Evolutionary conservation across 2,888 invertebrate genomes (phyloP), one percentile per base, ranked within the genome.

Genomic region (Cerastis rubricosa): DNA sequence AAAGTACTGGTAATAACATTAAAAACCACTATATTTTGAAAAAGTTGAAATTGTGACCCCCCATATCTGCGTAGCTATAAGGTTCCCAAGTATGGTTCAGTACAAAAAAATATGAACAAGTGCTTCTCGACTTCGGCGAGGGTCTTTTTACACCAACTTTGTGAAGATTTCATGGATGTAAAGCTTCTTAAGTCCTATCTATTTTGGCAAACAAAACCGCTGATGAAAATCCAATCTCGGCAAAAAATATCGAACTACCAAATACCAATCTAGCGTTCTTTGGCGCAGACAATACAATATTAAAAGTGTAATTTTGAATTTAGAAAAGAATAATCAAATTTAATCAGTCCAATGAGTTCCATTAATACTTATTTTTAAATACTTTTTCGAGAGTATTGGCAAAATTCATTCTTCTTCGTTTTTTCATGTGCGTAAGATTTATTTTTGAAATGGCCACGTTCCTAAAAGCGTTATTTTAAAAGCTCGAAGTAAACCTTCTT

Each of bases 321-420:
- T 57, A 72, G 59, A 78, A n/a, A 75, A 75, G 54, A 64, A 71
- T n/a, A 43, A 71, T 74, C 25, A 25, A 73, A 77, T 85, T 79
- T 77, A 87, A 88, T 92, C 93, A 93, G 92, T 93, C 92, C 91
- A 90, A 91, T 89, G 76, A 80, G 84, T 92, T 92, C 89, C 91
- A 87, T 89, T 92, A 93, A 93, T 93, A 93, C 93, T 92, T 85
- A 85, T 75, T 84, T 78, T 80, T 69, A 85, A 87, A 87, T 90
- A 87, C 85, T 61, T 80, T 80, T 63, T 82, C 72, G 63, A 76
- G 67, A 78, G 83, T 64, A 85, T 88, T 90, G 84, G 87, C 88
- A 80, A 85, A 74, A 12, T 73, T 74, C 3, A 54, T 71, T 75
- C 19, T 59, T 9, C 1, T 29, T 54, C 22, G 45, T 63, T 29